Conservation (phyloP, 2,797 vertebrate genomes). For the Sebastes cheni region DNA sequence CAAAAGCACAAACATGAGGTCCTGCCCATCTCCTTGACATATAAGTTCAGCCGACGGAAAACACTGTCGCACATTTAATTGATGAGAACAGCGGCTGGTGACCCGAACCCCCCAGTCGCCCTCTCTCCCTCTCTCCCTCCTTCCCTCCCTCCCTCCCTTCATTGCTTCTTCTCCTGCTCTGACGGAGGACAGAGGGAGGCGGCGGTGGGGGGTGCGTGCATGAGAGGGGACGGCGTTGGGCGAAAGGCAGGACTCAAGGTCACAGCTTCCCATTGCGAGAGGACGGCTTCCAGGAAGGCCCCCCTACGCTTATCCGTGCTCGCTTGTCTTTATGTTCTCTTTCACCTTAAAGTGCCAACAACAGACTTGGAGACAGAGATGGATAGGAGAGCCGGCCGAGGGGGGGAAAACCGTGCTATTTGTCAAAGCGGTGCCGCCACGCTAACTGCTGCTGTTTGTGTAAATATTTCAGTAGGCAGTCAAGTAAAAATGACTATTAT, state of each 20-base stretch:
- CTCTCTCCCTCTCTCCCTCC: too few relatives aligned
- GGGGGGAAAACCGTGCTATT: slow-evolving; percentile 20
- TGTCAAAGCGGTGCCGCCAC: slow-evolving; percentile 47
- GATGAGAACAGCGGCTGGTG: slow-evolving; percentile 79
- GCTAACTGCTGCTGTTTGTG: slow-evolving; percentile 49
- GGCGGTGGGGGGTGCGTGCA: slow-evolving; percentile 12
- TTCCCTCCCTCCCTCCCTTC: background rate
- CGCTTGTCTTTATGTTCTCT: slow-evolving; percentile 73
- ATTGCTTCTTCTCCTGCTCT: slow-evolving; percentile 16
- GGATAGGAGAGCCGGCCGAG: slow-evolving; percentile 36
- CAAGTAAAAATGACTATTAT: slow-evolving; percentile 32
- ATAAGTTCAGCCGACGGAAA: slow-evolving; percentile 80
- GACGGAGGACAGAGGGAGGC: slow-evolving; percentile 45
- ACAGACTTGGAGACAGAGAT: slow-evolving; percentile 53
- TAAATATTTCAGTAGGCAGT: slow-evolving; percentile 29
- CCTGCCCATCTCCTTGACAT: slow-evolving; percentile 89
- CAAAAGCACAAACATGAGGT: slow-evolving; percentile 89
- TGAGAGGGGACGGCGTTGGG: slow-evolving; percentile 37
- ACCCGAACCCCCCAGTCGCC: slow-evolving; percentile 54
- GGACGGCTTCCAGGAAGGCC: slow-evolving; percentile 75
- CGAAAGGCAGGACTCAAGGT: slow-evolving; percentile 77
- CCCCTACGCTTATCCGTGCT: slow-evolving; percentile 46
- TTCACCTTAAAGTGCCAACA: slow-evolving; percentile 72
- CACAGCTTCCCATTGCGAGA: slow-evolving; percentile 60
- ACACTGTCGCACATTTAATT: slow-evolving; percentile 85